Base-by-base conservation (phyloP, 1,140 invertebrate species). In the Drosophila nikananu region DNA sequence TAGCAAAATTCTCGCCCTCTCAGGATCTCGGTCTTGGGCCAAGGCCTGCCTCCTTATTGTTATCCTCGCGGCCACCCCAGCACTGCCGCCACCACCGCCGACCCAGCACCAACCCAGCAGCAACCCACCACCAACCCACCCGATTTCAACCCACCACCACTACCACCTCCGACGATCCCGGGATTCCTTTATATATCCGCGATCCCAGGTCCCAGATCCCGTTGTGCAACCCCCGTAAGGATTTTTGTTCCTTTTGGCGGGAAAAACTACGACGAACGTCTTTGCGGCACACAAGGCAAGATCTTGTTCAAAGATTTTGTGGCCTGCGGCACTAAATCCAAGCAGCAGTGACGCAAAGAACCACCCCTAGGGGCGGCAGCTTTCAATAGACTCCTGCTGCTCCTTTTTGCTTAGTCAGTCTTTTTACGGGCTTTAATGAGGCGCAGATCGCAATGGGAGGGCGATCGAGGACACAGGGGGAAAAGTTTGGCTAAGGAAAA, bases 201-300 rank as follows among this genome's bases (percentile, higher is more conserved):
- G 35, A 25, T 41, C 57, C 25, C 23, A 55, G 17, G 17, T 23
- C 17, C 44, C 42, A 57, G 27, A 13, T 32, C 77, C 70, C 51
- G 77, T 59, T 72, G 68, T 60, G 81, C 87, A 91, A 91, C 89
- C 89, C 89, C 89, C 89, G 68, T 71, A 60, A 89, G 5, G 5
- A 39, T 25, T 19, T 19, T 39, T n/a, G 21, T 39, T 32, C 5
- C 21, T 91, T 91, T 89, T 91, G 89, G 89, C 89, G 89, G 89
- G 89, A 91, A 91, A 55, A 71, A 72, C 63, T 44, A 27, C 62
- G 49, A 2, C 32, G 10, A 79, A 72, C 81, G 84, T 90, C 86
- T 89, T 86, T 42, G 57, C 51, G 39, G 25, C 57, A 80, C 55
- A 72, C 58, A 72, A 58, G 68, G 70, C 67, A 73, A 77, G 75